Evolutionary conservation across 2,888 invertebrate genomes (phyloP).

Genomic region (Pterobdella sp.): DNA sequence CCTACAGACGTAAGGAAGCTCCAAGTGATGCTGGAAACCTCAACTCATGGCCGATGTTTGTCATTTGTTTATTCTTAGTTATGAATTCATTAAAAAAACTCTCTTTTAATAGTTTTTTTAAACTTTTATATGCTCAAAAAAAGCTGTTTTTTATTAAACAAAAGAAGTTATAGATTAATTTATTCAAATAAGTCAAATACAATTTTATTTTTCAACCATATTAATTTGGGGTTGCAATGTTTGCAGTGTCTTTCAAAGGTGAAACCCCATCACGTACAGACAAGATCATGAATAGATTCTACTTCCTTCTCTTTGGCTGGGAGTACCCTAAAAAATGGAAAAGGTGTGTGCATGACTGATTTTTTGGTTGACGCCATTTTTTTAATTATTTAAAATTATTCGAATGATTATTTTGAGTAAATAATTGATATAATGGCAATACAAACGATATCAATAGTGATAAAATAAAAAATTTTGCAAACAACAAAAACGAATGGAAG

Average conservation of each 20-base stretch:
- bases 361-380: no score
- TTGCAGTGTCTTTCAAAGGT: constrained; percentile 29
- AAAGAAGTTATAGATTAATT: no score
- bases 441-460: no score
- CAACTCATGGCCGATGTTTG: neutral
- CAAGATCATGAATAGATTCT: constrained; percentile 42
- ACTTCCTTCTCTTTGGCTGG: constrained; percentile 58
- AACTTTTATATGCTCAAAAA: no score
- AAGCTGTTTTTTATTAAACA: no score
- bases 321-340: constrained; percentile 72
- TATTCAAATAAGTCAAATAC: no score
- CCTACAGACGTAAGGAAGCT: neutral
- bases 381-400: neutral
- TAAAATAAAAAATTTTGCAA: no score
- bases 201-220: no score
- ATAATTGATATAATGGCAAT: neutral
- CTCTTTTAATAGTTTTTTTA: no score
- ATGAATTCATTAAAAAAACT: no score
- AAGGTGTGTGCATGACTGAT: constrained; percentile 70
- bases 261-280: constrained; percentile 32
- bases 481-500: neutral
- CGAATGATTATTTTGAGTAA: neutral
- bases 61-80: no score
- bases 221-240: no score
- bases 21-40: constrained; percentile 5